These are phyloP conservation scores for Styela clava DNA, from an alignment of 23 tunicate genomes.

Conservation along the genomic window DNA sequence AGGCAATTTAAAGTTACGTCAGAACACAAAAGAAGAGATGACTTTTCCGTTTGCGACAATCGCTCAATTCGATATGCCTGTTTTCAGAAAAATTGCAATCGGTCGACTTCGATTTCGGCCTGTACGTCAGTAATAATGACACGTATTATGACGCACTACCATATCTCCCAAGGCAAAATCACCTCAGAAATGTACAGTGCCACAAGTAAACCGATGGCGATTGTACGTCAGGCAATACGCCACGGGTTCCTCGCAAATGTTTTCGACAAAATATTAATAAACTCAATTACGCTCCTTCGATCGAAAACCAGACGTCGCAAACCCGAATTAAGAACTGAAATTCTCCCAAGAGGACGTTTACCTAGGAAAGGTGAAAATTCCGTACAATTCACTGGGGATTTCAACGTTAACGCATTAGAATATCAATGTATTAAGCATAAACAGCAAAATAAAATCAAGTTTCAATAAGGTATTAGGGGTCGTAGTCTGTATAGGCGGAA, in stretches of 20 bases:
- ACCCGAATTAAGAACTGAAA: not conserved
- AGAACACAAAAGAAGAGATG: not conserved
- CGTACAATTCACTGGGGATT: too few relatives aligned
- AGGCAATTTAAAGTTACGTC: not conserved
- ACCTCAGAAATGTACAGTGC: too few relatives aligned
- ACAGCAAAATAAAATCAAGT: too few relatives aligned
- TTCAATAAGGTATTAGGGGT: too few relatives aligned
- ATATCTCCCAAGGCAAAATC: too few relatives aligned
- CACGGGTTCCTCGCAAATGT: not conserved
- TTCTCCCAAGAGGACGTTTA: not conserved
- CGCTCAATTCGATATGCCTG: not conserved
- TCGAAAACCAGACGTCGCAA: not conserved
- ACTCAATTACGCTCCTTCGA: not conserved
- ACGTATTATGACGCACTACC: not conserved
- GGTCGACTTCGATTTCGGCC: not conserved
- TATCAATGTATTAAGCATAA: too few relatives aligned
- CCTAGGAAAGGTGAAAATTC: too few relatives aligned
- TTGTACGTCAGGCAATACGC: not conserved
- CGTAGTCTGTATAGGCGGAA: too few relatives aligned
- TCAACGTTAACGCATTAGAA: too few relatives aligned
- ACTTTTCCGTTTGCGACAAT: not conserved
- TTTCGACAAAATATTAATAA: too few relatives aligned
- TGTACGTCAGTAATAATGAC: not conserved
- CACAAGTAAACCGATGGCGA: not conserved
- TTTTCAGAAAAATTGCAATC: not conserved